These are phyloP conservation scores for Tor tambroides DNA, from an alignment of 2,113 vertebrate species.

Conservation along the genomic window DNA sequence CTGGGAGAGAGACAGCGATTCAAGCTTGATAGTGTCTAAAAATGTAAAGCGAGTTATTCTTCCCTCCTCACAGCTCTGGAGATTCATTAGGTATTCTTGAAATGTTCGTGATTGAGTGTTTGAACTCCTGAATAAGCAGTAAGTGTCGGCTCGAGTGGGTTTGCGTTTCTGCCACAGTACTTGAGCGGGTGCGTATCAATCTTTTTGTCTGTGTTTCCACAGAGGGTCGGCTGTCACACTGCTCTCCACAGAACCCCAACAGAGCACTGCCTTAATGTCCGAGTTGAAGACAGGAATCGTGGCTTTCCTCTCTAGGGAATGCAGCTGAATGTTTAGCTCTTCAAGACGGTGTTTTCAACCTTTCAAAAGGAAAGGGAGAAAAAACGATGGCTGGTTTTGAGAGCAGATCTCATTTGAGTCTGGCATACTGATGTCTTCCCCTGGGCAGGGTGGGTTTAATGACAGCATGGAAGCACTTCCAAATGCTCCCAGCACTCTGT, in stretches of 20 bases:
- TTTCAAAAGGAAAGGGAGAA: conserved; percentile 9
- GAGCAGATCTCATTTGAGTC: conserved; percentile 35
- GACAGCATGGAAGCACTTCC: conserved; percentile 14
- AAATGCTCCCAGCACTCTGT: background rate
- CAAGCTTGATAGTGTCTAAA: conserved; percentile 17
- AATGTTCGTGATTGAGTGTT: conserved; percentile 34
- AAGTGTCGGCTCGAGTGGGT: background rate
- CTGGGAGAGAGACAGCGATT: background rate
- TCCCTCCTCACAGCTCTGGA: conserved; percentile 8
- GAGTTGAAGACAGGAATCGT: conserved; percentile 29
- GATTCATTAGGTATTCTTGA: conserved; percentile 26
- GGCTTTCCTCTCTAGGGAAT: conserved; percentile 6
- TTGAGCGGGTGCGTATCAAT: background rate
- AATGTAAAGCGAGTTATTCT: conserved; percentile 26
- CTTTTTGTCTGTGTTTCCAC: background rate
- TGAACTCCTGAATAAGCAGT: conserved; percentile 9
- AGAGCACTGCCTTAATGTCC: conserved; percentile 41
- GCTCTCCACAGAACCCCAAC: background rate
- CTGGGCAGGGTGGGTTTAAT: conserved; percentile 36
- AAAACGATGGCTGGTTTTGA: conserved; percentile 12
- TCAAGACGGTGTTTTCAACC: conserved; percentile 27
- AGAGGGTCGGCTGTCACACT: conserved; percentile 8
- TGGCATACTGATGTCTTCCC: conserved; percentile 35
- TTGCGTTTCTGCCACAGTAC: background rate
- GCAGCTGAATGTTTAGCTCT: conserved; percentile 30